Evolutionary conservation across 1,140 invertebrate species (phyloP), one percentile per base, ranked within the genome.

Genomic region (Coenobita brevimanus): DNA sequence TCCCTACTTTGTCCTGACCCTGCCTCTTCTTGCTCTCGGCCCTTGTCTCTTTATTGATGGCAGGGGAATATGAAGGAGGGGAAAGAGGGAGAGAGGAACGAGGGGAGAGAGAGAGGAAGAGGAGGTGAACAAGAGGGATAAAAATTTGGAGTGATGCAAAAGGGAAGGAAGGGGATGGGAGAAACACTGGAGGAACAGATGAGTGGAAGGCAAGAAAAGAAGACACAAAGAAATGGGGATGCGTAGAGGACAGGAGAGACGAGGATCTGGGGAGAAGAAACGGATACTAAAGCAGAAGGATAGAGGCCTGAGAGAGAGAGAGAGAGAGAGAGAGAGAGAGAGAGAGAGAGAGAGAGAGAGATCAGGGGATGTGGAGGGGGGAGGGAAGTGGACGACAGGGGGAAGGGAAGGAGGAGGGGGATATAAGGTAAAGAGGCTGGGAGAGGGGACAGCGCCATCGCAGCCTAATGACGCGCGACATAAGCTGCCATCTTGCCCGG

Each of bases 381-480:
- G 21, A 21, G 43, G 73, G 33, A 10, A 43, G n/a, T n/a, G n/a
- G n/a, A n/a, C n/a, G n/a, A n/a, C n/a, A n/a, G n/a, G n/a, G n/a
- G n/a, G n/a, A n/a, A 46, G 73, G 41, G 15, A 10, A 43, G 41
- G 38, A 15, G 73, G 43, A 46, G 4, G 15, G 30, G 0, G 30
- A 33, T 67, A 27, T 33, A 67, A 33, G 36, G 30, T 33, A 67
- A 67, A 67, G 15, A n/a, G n/a, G n/a, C n/a, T n/a, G n/a, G n/a
- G n/a, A n/a, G n/a, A n/a, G n/a, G n/a, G n/a, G n/a, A n/a, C n/a
- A n/a, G n/a, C 67, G 41, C 41, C 67, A 33, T 71, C 67, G 67
- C 15, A 30, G 57, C 57, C 78, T 81, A 81, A 81, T 81, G 78
- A 81, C 36, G 78, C 78, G 78, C 4, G 78, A 81, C 57, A 81